phyloP scores from a whole-genome alignment of 2,888 invertebrate species.

The Drosophila kuntzei region DNA sequence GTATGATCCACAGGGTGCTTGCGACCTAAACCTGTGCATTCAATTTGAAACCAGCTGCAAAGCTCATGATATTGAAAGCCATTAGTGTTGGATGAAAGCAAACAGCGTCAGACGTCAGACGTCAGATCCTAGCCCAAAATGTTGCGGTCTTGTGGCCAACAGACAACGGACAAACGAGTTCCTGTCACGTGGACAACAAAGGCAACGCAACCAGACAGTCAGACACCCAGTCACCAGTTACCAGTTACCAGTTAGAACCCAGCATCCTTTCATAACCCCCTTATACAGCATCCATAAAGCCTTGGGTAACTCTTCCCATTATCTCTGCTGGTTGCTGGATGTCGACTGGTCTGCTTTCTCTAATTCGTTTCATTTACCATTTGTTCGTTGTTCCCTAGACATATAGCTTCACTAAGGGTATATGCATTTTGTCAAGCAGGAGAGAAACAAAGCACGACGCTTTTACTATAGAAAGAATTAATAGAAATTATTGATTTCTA shows the following conservation, averaged over 20 bases:
- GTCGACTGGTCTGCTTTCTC: conserved; percentile 7
- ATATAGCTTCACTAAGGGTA: background rate
- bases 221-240: background rate
- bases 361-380: conserved; percentile 33
- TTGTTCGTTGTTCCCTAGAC: background rate
- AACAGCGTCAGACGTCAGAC: conserved; percentile 33
- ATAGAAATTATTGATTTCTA: no score
- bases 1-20: background rate
- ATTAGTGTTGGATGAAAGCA: conserved; percentile 45
- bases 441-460: no score
- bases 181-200: conserved; percentile 21
- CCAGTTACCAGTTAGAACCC: background rate
- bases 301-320: background rate
- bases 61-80: conserved; percentile 44
- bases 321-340: conserved; percentile 4
- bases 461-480: no score
- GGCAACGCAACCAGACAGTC: conserved; percentile 3
- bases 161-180: conserved; percentile 28
- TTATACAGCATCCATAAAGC: background rate
- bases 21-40: conserved; percentile 20
- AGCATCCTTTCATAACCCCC: background rate
- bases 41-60: conserved; percentile 38
- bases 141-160: conserved; percentile 48
- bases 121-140: conserved; percentile 44
- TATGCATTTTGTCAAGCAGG: background rate